A percentile compares a stretch with the other conserved stretches of the same genome.
Conservation (phyloP, 2,113 vertebrate species). For the Pseudonaja textilis region DNA sequence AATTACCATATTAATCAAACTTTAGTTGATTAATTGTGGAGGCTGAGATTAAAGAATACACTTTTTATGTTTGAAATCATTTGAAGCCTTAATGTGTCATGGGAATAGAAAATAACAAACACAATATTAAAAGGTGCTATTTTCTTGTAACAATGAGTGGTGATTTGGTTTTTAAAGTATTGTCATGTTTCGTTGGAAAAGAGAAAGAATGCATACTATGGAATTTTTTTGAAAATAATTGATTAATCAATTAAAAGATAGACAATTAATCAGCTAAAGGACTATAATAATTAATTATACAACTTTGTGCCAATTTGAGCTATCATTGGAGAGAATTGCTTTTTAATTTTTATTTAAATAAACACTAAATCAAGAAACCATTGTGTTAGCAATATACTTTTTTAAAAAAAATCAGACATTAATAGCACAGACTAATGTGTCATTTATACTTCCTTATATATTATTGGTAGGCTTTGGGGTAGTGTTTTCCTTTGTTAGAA, state of each 20-base stretch:
- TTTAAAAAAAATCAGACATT: background rate
- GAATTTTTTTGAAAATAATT: background rate
- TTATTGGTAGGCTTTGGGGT: background rate
- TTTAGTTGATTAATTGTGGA: slow-evolving; percentile 29
- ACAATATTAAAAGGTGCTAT: background rate
- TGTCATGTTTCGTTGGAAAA: background rate
- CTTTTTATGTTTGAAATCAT: background rate
- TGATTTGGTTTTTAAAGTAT: background rate
- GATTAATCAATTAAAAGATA: background rate
- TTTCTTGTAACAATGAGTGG: background rate
- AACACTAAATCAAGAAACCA: background rate
- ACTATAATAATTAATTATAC: background rate
- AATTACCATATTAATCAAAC: slow-evolving; percentile 36
- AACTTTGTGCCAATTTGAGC: background rate
- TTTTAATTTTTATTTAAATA: background rate
- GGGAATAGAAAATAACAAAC: background rate
- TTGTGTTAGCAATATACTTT: background rate
- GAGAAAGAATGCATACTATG: background rate
- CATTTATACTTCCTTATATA: background rate
- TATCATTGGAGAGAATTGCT: background rate
- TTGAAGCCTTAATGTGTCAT: background rate
- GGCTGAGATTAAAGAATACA: background rate
- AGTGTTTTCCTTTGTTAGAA: background rate
- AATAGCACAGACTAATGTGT: background rate
- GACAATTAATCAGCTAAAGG: background rate